phyloP scores from a whole-genome alignment of 1,140 invertebrate species.

The Drosophila tristis region DNA sequence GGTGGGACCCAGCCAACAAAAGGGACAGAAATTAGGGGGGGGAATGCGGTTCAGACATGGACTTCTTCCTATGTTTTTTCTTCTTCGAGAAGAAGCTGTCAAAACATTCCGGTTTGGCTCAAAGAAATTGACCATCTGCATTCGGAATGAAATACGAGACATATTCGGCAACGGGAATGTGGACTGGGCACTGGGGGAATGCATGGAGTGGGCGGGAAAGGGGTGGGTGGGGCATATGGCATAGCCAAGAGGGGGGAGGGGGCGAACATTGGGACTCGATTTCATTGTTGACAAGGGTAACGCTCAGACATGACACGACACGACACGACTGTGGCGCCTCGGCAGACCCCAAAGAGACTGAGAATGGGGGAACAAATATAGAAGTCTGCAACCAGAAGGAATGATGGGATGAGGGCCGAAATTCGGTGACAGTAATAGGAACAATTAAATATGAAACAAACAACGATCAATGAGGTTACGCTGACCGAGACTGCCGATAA shows the following conservation, averaged over 20 bases:
- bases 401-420: no score
- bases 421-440: no score
- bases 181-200: background rate
- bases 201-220: background rate
- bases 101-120: conserved; percentile 23
- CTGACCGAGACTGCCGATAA: no score
- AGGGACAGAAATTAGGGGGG: background rate
- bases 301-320: conserved; percentile 17
- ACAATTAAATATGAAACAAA: no score
- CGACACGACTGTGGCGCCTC: conserved; percentile 1
- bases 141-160: conserved; percentile 19
- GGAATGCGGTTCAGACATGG: background rate
- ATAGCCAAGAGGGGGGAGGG: background rate
- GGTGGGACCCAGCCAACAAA: no score
- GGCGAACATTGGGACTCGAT: conserved; percentile 1
- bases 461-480: no score
- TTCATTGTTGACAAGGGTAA: conserved; percentile 38
- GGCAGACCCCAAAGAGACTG: background rate
- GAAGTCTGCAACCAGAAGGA: background rate
- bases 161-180: background rate
- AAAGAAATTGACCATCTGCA: conserved; percentile 39
- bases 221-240: background rate
- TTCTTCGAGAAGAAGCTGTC: conserved; percentile 18
- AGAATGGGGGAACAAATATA: background rate
- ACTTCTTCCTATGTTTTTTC: background rate